Base-by-base conservation (phyloP, 2,888 invertebrate genomes). In the Lycia hirtaria region DNA sequence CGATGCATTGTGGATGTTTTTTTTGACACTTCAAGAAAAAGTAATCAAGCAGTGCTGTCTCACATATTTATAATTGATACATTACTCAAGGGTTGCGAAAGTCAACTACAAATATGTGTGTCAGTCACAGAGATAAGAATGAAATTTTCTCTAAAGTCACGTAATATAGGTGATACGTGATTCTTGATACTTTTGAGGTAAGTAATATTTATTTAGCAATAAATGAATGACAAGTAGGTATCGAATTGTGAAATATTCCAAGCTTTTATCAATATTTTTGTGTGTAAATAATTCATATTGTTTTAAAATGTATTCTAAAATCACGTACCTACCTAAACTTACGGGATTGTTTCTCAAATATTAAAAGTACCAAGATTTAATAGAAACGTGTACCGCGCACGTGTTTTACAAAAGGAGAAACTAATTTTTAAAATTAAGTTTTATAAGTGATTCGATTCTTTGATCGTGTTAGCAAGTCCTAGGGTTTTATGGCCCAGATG, bases 41-140 rank as follows among this genome's bases (percentile, higher is more conserved):
- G 15, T 15, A 14, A 10, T 17, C 15, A 15, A 6, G 24, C 1
- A 1, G 6, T 4, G 22, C 32, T 24, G 19, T 17, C 24, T 4
- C 22, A n/a, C 22, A 10, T 37, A 48, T 54, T 52, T 52, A 52
- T 48, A 40, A 49, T 38, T 19, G 10, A 26, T 9, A 9, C 24
- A 48, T 48, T 56, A 35, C 41, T 33, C 38, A 55, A 54, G 7
- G 30, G 17, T 50, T 59, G 59, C 24, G 49, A 59, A 40, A 54
- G 45, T 54, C 17, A 6, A 41, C 47, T 55, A 30, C 6, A 33
- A 14, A 37, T 30, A 6, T 38, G 14, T 50, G 49, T 44, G 28
- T 28, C 20, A 40, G 48, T 47, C 33, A 40, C 1, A 17, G 4
- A 43, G 55, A 56, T 56, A 56, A 49, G 3, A 2, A 6, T 5